Evolutionary conservation across 2,113 vertebrate species (phyloP).

Genomic region (Numenius arquata): DNA sequence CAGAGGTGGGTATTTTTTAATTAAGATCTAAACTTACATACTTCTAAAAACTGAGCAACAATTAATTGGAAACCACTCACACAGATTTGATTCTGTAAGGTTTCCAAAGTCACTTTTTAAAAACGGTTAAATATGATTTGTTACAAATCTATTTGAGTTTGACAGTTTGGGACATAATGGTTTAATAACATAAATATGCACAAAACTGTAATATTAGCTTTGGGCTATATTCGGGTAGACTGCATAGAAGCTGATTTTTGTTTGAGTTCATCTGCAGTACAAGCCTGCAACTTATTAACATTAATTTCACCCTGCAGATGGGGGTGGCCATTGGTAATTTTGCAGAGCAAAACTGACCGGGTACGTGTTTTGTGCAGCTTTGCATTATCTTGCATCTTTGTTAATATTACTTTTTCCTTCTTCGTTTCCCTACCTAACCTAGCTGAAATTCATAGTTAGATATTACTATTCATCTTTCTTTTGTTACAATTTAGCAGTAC

Average conservation of each 20-base stretch:
- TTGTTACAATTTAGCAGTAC: background rate
- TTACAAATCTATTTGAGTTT: background rate
- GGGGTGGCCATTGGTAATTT: background rate
- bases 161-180: background rate
- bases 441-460: background rate
- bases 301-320: slow-evolving; percentile 3
- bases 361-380: background rate
- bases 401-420: background rate
- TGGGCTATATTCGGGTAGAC: background rate
- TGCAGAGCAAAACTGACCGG: background rate
- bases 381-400: background rate
- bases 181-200: slow-evolving; percentile 12
- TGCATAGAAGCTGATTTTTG: slow-evolving; percentile 6
- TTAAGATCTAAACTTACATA: background rate
- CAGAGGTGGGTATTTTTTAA: background rate
- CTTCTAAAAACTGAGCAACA: background rate
- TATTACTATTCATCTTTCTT: background rate
- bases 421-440: background rate
- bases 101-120: background rate
- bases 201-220: slow-evolving; percentile 21
- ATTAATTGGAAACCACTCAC: background rate
- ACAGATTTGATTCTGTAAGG: background rate
- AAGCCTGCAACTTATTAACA: slow-evolving; percentile 51
- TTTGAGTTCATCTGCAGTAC: slow-evolving; percentile 42
- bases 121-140: background rate